phyloP scores from a whole-genome alignment of 2,113 vertebrate genomes.

The Fulica atra region DNA sequence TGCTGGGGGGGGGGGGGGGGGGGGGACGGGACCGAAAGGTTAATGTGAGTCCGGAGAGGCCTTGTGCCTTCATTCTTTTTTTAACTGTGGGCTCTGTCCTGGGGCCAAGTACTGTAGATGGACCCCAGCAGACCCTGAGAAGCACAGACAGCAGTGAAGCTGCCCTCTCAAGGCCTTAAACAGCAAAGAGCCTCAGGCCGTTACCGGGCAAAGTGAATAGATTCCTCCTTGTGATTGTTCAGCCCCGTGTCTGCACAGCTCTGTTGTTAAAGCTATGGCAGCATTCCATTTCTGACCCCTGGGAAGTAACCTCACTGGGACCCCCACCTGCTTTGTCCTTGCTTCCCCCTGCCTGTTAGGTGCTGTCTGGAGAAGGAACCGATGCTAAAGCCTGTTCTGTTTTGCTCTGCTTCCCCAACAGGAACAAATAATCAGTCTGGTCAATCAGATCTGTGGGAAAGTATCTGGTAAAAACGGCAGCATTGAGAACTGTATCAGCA shows the following conservation, averaged over 20 bases:
- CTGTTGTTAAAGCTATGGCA: not conserved
- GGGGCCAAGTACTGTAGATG: not conserved
- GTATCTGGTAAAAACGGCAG: conserved; percentile 84
- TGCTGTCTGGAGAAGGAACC: not conserved
- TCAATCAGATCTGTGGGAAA: conserved; percentile 96
- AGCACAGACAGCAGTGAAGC: not conserved
- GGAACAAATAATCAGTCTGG: conserved; percentile 97
- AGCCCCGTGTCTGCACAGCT: not conserved
- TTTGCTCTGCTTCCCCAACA: conserved; percentile 45
- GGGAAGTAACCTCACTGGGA: not conserved
- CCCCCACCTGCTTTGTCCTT: not conserved
- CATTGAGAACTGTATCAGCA: conserved; percentile 85
- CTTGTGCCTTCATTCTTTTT: not conserved
- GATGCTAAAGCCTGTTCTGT: not conserved
- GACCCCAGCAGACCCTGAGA: not conserved
- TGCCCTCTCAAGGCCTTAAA: not conserved
- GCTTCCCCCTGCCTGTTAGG: too few species aligned
- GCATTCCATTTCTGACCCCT: not conserved
- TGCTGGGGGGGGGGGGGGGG: too few species aligned
- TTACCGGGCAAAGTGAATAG: not conserved
- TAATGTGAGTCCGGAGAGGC: not conserved
- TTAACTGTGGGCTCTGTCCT: not conserved
- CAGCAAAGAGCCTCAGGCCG: not conserved
- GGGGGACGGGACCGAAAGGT: not conserved
- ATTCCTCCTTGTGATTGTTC: not conserved